Evolutionary conservation across 2,888 invertebrate genomes (phyloP).

Genomic region (Ornithoptera priamus): DNA sequence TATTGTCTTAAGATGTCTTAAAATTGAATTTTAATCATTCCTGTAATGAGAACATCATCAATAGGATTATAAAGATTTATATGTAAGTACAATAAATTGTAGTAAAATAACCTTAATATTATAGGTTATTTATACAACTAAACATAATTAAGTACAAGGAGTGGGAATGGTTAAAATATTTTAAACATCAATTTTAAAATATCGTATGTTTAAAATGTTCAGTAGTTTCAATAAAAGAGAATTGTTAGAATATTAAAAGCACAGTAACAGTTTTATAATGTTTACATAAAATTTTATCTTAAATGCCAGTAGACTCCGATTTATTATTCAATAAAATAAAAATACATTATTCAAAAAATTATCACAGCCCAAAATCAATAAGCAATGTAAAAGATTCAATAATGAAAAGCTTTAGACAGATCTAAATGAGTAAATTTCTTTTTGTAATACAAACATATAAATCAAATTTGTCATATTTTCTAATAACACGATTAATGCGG

Average conservation of each 20-base stretch:
- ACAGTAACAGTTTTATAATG: not conserved
- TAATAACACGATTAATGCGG: not conserved
- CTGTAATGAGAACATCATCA: slow-evolving; percentile 18
- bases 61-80: not conserved
- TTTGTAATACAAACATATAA: not conserved
- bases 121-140: not conserved
- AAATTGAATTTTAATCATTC: slow-evolving; percentile 7
- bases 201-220: not conserved
- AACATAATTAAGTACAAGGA: not conserved
- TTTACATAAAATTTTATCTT: not conserved
- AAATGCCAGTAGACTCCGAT: slow-evolving; percentile 11
- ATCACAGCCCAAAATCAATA: slow-evolving; percentile 26
- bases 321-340: not conserved
- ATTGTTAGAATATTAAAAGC: not conserved
- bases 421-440: not conserved
- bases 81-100: not conserved
- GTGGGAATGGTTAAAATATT: slow-evolving; percentile 20
- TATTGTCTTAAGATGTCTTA: slow-evolving; percentile 54
- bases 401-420: not conserved
- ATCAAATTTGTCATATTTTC: not conserved
- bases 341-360: slow-evolving; percentile 9
- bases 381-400: slow-evolving; percentile 3
- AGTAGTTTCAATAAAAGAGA: not conserved
- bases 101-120: not conserved
- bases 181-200: not conserved